Conservation (phyloP, 2,113 vertebrate genomes). For the Ovibos moschatus region DNA sequence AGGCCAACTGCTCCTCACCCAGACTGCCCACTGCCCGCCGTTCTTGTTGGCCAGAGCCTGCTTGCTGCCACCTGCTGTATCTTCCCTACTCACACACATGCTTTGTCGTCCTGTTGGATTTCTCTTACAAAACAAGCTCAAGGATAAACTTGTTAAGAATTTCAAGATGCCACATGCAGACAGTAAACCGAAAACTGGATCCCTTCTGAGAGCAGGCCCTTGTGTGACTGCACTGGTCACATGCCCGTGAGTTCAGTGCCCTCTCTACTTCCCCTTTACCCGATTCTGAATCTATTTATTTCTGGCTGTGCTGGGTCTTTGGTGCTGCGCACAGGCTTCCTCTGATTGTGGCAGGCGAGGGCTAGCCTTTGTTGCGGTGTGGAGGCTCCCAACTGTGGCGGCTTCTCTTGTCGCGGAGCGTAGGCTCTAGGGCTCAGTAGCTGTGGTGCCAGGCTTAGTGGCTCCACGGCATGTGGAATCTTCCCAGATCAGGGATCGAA, state of each 20-base stretch:
- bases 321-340: background rate
- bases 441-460: background rate
- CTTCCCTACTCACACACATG: background rate
- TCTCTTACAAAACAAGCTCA: background rate
- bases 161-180: background rate
- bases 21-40: background rate
- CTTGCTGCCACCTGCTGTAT: background rate
- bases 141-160: background rate
- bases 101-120: background rate
- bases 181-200: background rate
- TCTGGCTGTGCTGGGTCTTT: background rate
- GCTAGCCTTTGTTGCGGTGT: background rate
- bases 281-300: background rate
- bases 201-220: background rate
- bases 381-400: background rate
- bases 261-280: background rate
- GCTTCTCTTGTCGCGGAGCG: background rate
- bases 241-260: fast-evolving
- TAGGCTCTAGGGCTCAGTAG: background rate
- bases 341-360: background rate
- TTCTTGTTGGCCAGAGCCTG: background rate
- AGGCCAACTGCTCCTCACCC: background rate
- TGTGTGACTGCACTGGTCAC: fast-evolving
- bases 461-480: background rate
- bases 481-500: background rate